Evolutionary conservation across 2,888 invertebrate species (phyloP), one percentile per base, ranked within the genome.

Genomic region (Xestoiulus laeticollis): DNA sequence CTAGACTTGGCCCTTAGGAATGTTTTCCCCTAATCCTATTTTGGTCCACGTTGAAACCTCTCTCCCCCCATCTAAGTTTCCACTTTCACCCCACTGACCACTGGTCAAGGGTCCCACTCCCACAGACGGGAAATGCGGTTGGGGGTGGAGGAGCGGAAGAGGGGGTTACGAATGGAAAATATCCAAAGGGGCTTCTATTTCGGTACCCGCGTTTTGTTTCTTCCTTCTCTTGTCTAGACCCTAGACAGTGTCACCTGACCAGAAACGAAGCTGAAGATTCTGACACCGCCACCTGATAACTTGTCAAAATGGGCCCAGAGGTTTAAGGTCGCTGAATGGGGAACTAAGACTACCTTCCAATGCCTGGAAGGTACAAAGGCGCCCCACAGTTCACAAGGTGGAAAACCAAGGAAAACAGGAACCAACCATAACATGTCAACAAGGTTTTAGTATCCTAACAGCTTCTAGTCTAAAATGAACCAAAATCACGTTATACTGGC

Each of bases 61-160:
- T 16, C 14, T n/a, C 59, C 12, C 33, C 22, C 84, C 84, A 32
- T 3, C 19, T n/a, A 22, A 3, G 59, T 1, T n/a, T 38, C 38
- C 84, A 14, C 84, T 22, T 84, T 84, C 8, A 33, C n/a, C n/a
- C n/a, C n/a, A 84, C 84, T 84, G 32, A 38, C 38, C 32, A 84
- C 33, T 84, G 30, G 30, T 84, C 84, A 84, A 38, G 32, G 30
- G n/a, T n/a, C 59, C 59, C n/a, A n/a, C 19, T n/a, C 59, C 59
- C n/a, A n/a, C 19, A 59, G n/a, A 59, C 59, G 59, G 59, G 59
- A 59, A 59, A 59, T 59, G n/a, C 16, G n/a, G 38, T n/a, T n/a
- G 19, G n/a, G 59, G n/a, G 3, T 5, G n/a, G 3, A n/a, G 19
- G 19, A n/a, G n/a, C 59, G 1, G 59, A n/a, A 59, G 19, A 59